These are phyloP conservation scores for Batillaria attramentaria DNA, from an alignment of 1,140 invertebrate species.

Conservation along the genomic window DNA sequence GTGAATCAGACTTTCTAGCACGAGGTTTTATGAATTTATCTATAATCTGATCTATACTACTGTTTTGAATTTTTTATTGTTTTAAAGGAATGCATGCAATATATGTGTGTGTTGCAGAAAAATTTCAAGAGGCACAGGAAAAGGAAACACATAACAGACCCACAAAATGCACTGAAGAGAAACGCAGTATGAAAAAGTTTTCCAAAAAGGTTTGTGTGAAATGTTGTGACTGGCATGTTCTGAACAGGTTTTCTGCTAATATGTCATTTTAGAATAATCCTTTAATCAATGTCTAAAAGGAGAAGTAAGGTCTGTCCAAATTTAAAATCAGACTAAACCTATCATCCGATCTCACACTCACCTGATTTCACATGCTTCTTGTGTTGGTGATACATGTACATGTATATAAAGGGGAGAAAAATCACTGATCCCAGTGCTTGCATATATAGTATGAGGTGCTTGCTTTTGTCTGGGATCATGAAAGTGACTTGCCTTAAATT, in stretches of 20 bases:
- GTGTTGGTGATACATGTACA: constrained; percentile 2
- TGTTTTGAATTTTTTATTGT: too few species aligned
- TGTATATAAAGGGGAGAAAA: too few species aligned
- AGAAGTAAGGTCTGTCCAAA: neutral
- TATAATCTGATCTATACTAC: neutral
- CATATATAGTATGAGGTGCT: neutral
- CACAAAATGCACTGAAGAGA: neutral
- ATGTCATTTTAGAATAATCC: neutral
- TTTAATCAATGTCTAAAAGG: neutral
- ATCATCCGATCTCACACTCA: too few species aligned
- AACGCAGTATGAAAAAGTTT: neutral
- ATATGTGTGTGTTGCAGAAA: constrained; percentile 21
- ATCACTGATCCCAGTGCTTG: too few species aligned
- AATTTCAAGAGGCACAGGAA: constrained; percentile 7
- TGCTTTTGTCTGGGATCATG: neutral
- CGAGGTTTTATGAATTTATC: neutral
- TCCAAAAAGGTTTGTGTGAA: neutral
- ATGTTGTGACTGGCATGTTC: neutral
- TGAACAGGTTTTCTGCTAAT: neutral
- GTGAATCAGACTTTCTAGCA: neutral
- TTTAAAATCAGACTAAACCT: too few species aligned
- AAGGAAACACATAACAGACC: neutral
- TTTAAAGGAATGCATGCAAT: too few species aligned
- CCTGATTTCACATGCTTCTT: neutral
- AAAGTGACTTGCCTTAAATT: too few species aligned